phyloP scores from a whole-genome alignment of 2,113 vertebrate genomes.

The Alces alces region DNA sequence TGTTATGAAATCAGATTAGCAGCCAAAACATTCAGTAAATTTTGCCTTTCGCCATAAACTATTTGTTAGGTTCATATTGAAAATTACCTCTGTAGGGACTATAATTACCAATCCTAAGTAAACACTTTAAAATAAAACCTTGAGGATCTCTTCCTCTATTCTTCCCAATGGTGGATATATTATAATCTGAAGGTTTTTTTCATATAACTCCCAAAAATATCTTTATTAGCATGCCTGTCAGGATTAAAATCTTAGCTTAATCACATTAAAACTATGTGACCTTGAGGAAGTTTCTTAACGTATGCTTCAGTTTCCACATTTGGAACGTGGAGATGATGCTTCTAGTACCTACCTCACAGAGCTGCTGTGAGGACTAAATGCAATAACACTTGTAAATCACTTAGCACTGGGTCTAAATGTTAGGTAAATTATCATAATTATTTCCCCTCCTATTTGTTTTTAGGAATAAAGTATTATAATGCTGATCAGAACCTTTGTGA shows the following conservation, averaged over 20 bases:
- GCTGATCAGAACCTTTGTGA: background rate
- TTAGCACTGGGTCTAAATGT: background rate
- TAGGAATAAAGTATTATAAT: background rate
- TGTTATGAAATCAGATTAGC: background rate
- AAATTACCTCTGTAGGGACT: background rate
- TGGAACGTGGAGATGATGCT: background rate
- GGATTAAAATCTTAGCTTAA: background rate
- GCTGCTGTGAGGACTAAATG: background rate
- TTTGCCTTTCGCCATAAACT: background rate
- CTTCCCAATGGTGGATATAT: background rate
- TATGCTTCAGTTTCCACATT: background rate
- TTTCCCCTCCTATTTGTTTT: background rate
- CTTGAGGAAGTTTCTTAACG: background rate
- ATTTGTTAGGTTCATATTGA: background rate
- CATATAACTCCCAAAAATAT: background rate
- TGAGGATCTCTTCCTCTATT: background rate
- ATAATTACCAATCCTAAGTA: background rate
- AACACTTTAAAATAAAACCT: background rate
- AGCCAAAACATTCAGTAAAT: background rate
- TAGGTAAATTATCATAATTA: background rate
- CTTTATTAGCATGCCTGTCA: background rate
- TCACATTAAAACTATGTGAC: background rate
- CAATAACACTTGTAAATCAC: background rate
- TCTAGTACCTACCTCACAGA: background rate
- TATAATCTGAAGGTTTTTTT: background rate